These are phyloP conservation scores for Lasioglossum villosulum DNA, from an alignment of 2,888 invertebrate species.

Conservation along the genomic window DNA sequence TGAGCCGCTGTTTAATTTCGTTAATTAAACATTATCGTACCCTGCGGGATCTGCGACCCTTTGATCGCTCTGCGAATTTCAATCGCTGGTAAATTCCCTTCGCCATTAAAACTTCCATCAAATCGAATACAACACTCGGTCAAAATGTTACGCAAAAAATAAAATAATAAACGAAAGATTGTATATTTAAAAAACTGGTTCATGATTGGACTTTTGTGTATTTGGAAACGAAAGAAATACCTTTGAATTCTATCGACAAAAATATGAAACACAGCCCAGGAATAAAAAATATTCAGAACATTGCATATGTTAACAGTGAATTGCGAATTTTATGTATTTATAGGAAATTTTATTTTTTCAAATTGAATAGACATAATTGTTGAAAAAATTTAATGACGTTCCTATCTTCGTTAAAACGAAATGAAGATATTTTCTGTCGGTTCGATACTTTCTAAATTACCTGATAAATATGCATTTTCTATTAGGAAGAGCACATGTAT, in stretches of 20 bases:
- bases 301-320: not conserved
- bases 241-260: not conserved
- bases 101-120: not conserved
- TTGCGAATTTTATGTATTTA: not conserved
- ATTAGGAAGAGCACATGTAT: no score
- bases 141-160: not conserved
- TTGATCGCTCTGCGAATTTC: not conserved
- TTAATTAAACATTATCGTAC: conserved; percentile 9
- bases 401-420: not conserved
- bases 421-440: not conserved
- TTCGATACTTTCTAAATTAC: not conserved
- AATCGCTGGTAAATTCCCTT: not conserved
- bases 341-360: not conserved
- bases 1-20: conserved; percentile 6
- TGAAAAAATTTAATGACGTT: not conserved
- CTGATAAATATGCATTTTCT: not conserved
- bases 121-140: not conserved
- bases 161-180: not conserved
- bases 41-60: not conserved
- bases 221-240: not conserved
- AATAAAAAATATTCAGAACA: not conserved
- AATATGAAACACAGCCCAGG: not conserved
- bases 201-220: not conserved
- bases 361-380: not conserved
- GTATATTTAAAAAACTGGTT: not conserved